Percentiles rank a stretch among this genome's conserved stretches.
These are phyloP conservation scores for Choloepus hoffmanni DNA, from an alignment of 2,113 vertebrate genomes.

Conservation along the genomic window DNA sequence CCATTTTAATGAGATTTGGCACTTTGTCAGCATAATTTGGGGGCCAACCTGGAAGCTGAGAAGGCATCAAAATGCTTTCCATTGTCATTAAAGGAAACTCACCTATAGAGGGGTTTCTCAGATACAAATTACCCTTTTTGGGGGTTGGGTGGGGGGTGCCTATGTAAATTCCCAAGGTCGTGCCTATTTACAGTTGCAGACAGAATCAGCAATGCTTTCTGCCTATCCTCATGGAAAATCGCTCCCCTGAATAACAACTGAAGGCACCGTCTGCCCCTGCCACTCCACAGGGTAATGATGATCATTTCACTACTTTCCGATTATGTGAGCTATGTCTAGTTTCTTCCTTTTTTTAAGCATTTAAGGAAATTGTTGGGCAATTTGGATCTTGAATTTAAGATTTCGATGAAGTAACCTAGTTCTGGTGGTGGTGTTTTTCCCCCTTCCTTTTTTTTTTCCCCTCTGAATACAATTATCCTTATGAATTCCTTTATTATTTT, in stretches of 20 bases:
- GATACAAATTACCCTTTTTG: neutral
- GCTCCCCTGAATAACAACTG: neutral
- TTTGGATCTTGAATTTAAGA: conserved; percentile 15
- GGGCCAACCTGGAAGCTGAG: neutral
- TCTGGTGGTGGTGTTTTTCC: neutral
- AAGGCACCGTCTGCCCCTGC: neutral
- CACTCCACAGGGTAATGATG: neutral
- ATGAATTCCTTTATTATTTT: conserved; percentile 57
- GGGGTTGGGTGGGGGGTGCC: neutral
- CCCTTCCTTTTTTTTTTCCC: neutral
- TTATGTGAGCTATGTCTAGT: neutral
- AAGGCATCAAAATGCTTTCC: neutral
- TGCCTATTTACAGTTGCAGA: neutral
- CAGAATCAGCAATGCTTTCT: neutral
- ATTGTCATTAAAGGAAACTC: neutral
- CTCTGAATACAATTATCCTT: conserved; percentile 25
- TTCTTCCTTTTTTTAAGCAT: neutral
- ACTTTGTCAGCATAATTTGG: neutral
- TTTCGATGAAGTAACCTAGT: neutral
- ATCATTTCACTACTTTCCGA: neutral
- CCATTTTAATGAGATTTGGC: conserved; percentile 20
- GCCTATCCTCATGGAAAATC: neutral
- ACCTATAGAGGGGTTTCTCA: neutral
- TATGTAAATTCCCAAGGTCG: neutral
- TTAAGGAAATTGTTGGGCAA: conserved; percentile 18